A percentile compares a stretch with the other conserved stretches of the same genome.
Conservation (phyloP, 2,113 vertebrate species). For the Acanthisitta chloris region DNA sequence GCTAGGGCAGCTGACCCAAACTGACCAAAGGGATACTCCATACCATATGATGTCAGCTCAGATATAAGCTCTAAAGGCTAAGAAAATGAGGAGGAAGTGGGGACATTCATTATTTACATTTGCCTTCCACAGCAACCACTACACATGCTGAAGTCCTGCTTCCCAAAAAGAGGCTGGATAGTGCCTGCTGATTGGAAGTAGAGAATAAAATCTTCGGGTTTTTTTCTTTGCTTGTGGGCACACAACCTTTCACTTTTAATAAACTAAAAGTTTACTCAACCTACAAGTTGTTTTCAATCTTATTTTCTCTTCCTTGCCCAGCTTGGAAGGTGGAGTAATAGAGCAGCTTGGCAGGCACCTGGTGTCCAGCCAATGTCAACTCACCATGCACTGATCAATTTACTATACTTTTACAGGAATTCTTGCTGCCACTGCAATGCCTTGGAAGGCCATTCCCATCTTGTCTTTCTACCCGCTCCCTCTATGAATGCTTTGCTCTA, state of each 20-base stretch:
- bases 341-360: background rate
- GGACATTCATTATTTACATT: too few relatives aligned
- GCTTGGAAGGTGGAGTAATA: background rate
- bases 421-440: background rate
- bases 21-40: background rate
- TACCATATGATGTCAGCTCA: background rate
- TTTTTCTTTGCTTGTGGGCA: background rate
- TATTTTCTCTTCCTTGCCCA: background rate
- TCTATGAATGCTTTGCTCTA: background rate
- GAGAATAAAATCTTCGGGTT: background rate
- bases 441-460: background rate
- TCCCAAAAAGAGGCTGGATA: accelerated
- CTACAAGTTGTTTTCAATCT: background rate
- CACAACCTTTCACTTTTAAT: background rate
- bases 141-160: background rate
- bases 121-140: too few relatives aligned
- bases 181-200: background rate
- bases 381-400: background rate
- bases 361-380: background rate
- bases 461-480: background rate
- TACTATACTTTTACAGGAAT: background rate
- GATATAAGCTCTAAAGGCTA: too few relatives aligned
- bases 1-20: background rate
- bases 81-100: too few relatives aligned
- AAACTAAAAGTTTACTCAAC: background rate